Evolutionary conservation across 23 tunicate genomes (phyloP), one percentile per base, ranked within the genome.

Genomic region (Styela plicata): DNA sequence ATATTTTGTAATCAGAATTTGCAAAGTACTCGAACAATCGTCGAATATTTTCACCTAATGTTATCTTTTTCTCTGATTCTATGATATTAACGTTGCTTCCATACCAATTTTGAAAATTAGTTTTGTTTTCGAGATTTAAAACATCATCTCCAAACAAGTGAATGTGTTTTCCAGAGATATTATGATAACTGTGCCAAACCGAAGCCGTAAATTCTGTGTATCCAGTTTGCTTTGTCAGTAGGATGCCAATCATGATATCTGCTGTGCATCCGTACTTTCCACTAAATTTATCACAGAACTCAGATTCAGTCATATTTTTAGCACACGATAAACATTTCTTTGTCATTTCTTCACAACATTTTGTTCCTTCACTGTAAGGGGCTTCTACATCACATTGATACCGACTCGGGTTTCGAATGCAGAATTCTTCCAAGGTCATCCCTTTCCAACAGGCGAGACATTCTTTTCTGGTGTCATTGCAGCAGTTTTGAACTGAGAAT

Each of bases 151-250:
- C 7, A 30, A 28, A 30, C 10, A 71, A 16, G 17, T 22, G 34
- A 27, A 27, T 29, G 23, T 71, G 36, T 71, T 30, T 34, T 28
- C 17, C 37, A 7, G 34, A 3, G 34, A 71, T 29, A 30, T 32
- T 5, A 32, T 71, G 77, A 71, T 26, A 71, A 3, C 29, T 71
- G 32, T 36, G 32, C 34, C 32, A 21, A 3, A 30, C 35, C 5
- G 77, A 71, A 3, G 77, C 77, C 16, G 77, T 71, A 29, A 71
- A 71, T 30, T 71, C 37, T 3, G 36, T 30, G 34, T 27, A 26
- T 71, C 77, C 77, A 66, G 16, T 17, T 28, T 28, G 10, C 7
- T 66, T 66, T 17, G 71, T 5, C 16, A 66, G 10, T 26, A 17
- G 31, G 16, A 66, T 66, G 7, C 71, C 71, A 3, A 66, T 26